Conservation (phyloP, 2,113 vertebrate species). For the Laticauda colubrina region DNA sequence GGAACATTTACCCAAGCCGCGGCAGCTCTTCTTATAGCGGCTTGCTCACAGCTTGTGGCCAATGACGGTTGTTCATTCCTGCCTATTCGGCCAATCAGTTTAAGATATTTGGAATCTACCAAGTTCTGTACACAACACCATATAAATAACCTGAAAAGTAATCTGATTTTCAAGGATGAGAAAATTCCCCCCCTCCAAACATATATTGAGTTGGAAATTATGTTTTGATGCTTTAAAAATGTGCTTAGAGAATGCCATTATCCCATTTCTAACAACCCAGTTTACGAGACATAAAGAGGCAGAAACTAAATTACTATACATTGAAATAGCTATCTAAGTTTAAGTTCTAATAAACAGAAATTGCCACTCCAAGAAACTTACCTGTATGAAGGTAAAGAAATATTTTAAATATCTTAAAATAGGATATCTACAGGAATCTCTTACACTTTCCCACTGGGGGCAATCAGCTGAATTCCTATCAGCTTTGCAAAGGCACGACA, state of each 20-base stretch:
- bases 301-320: not conserved
- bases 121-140: too few species aligned
- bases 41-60: too few species aligned
- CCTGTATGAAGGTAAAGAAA: not conserved
- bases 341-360: not conserved
- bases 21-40: too few species aligned
- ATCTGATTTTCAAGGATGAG: not conserved
- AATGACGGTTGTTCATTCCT: too few species aligned
- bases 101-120: too few species aligned
- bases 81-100: too few species aligned
- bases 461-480: not conserved
- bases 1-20: too few species aligned
- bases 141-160: not conserved
- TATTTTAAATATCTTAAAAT: not conserved
- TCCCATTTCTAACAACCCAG: not conserved
- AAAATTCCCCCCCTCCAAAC: not conserved
- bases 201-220: not conserved
- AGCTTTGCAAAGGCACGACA: constrained; percentile 29
- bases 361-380: not conserved
- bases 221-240: not conserved
- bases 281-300: not conserved
- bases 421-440: not conserved
- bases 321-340: not conserved
- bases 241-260: not conserved
- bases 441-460: not conserved